These are phyloP conservation scores for Saccostrea cuccullata DNA, from an alignment of 1,140 invertebrate species.

Conservation along the genomic window DNA sequence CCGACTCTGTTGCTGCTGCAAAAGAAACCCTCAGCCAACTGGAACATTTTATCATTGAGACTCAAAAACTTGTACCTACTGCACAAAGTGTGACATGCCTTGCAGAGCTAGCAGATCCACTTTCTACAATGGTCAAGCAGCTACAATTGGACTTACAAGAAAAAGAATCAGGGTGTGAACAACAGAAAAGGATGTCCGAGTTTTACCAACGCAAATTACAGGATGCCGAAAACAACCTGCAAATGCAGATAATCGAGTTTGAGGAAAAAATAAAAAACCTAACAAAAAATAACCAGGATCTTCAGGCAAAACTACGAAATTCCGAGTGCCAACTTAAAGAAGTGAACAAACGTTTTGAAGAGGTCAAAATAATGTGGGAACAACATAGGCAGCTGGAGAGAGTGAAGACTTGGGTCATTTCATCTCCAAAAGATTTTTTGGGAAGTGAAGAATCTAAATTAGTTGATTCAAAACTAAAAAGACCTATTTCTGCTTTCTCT, in stretches of 20 bases:
- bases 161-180: not conserved
- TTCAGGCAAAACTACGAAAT: not conserved
- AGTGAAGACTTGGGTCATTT: not conserved
- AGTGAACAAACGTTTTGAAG: not conserved
- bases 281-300: not conserved
- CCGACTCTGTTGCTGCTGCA: not conserved
- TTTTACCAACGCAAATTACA: slow-evolving; percentile 4
- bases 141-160: not conserved
- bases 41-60: not conserved
- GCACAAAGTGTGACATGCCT: not conserved
- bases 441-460: not conserved
- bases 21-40: not conserved
- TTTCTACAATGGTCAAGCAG: not conserved
- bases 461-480: not conserved
- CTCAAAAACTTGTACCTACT: not conserved
- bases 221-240: not conserved
- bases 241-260: not conserved
- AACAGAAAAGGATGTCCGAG: not conserved
- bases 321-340: not conserved
- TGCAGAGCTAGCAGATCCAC: not conserved
- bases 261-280: not conserved
- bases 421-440: not conserved
- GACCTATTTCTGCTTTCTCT: not conserved
- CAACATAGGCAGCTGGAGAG: not conserved
- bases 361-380: not conserved